Evolutionary conservation across 2,797 vertebrate species (phyloP).

Genomic region (Anguilla obscura): DNA sequence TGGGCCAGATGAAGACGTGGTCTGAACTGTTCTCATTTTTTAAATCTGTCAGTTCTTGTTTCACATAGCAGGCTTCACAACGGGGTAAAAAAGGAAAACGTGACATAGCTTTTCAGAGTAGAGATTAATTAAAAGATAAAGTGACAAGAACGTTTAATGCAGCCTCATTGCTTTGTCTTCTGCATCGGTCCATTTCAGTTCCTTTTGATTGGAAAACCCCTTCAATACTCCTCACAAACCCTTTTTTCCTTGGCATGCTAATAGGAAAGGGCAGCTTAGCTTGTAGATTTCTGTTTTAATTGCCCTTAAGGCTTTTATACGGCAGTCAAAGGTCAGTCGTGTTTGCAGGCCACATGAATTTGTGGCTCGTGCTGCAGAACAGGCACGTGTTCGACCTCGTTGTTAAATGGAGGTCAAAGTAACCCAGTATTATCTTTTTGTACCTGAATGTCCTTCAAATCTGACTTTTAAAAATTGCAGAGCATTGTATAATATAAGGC

Average conservation of each 20-base stretch:
- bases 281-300: not conserved
- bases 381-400: no score
- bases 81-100: not conserved
- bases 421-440: no score
- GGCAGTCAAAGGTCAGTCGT: slow-evolving; percentile 23
- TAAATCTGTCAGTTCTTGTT: not conserved
- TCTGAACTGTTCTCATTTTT: not conserved
- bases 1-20: not conserved
- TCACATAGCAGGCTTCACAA: not conserved
- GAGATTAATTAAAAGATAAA: not conserved
- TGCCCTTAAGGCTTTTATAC: not conserved
- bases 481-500: not conserved
- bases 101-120: not conserved
- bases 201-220: not conserved
- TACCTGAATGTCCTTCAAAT: not conserved
- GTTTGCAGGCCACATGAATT: slow-evolving; percentile 29
- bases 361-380: not conserved
- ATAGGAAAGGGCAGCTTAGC: slow-evolving; percentile 3
- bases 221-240: not conserved
- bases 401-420: no score
- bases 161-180: not conserved
- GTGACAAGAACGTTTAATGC: not conserved
- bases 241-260: not conserved
- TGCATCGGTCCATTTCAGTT: not conserved
- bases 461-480: not conserved